These are phyloP conservation scores for Okapia johnstoni DNA, from an alignment of 2,113 vertebrate species.

Conservation along the genomic window DNA sequence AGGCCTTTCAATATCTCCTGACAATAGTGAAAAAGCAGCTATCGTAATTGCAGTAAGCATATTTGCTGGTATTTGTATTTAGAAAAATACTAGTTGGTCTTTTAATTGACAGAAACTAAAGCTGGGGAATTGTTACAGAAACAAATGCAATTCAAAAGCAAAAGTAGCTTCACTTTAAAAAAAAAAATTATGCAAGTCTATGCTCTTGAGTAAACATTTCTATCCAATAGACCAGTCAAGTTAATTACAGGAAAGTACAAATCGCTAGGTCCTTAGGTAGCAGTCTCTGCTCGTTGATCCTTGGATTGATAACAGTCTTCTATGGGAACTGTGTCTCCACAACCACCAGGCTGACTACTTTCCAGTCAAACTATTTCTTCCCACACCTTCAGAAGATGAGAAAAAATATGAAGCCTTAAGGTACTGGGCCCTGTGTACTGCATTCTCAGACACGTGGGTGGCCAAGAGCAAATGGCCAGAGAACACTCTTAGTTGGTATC, in stretches of 20 bases:
- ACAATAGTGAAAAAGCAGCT: conserved; percentile 64
- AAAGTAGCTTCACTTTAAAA: conserved; percentile 33
- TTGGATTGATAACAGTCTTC: background rate
- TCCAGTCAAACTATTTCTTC: conserved; percentile 18
- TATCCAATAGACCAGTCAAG: background rate
- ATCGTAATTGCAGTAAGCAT: conserved; percentile 62
- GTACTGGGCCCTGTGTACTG: background rate
- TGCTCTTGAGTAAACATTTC: conserved; percentile 27
- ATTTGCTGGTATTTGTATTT: conserved; percentile 72
- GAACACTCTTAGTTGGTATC: conserved; percentile 25
- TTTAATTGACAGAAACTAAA: conserved; percentile 71
- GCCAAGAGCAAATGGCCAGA: conserved; percentile 33
- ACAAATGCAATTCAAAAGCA: conserved; percentile 68
- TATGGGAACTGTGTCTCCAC: background rate
- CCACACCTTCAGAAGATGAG: background rate
- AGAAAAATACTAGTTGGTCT: conserved; percentile 70
- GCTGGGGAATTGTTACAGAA: conserved; percentile 66
- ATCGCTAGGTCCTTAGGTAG: background rate
- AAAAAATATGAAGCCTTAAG: background rate
- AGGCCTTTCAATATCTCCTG: conserved; percentile 66
- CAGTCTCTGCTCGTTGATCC: background rate
- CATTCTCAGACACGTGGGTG: conserved; percentile 44
- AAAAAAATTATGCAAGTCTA: background rate
- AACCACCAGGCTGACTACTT: background rate
- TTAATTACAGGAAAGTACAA: background rate